These are phyloP conservation scores for Eleutherodactylus coqui DNA, from an alignment of 2,797 vertebrate species.

Conservation along the genomic window DNA sequence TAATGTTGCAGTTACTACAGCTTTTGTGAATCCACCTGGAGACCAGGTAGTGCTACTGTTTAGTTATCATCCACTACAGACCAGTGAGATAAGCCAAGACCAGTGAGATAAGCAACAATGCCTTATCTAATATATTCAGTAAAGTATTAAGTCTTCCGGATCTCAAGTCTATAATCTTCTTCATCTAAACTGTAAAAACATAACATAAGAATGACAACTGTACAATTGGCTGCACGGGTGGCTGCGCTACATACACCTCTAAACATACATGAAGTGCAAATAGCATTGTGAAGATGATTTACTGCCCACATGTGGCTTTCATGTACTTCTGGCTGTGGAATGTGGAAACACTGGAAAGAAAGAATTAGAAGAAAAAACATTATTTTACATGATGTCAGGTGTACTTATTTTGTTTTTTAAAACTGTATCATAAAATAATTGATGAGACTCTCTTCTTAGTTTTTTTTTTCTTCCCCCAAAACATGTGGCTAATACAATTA, in stretches of 20 bases:
- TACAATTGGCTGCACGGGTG: neutral
- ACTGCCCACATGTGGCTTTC: neutral
- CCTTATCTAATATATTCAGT: constrained; percentile 32
- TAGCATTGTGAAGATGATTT: neutral
- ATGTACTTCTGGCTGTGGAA: too few relatives aligned
- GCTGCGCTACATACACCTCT: neutral
- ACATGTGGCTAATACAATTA: too few relatives aligned
- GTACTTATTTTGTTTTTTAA: too few relatives aligned
- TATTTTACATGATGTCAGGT: too few relatives aligned
- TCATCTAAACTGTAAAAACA: constrained; percentile 26
- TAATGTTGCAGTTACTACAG: neutral
- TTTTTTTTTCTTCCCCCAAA: too few relatives aligned
- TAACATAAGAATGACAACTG: constrained; percentile 4
- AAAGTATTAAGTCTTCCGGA: constrained; percentile 15
- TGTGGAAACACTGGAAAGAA: too few relatives aligned
- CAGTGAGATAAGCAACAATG: constrained; percentile 38
- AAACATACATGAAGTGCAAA: neutral
- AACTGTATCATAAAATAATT: too few relatives aligned
- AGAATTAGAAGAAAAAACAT: too few relatives aligned
- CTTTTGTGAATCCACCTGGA: constrained; percentile 27
- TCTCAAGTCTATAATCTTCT: constrained; percentile 37
- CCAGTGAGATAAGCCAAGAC: constrained; percentile 35
- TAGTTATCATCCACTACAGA: constrained; percentile 32
- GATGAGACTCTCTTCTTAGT: too few relatives aligned
- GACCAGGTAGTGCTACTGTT: constrained; percentile 43